phyloP scores from a whole-genome alignment of 2,888 invertebrate species.

The Petrophora chlorosata region DNA sequence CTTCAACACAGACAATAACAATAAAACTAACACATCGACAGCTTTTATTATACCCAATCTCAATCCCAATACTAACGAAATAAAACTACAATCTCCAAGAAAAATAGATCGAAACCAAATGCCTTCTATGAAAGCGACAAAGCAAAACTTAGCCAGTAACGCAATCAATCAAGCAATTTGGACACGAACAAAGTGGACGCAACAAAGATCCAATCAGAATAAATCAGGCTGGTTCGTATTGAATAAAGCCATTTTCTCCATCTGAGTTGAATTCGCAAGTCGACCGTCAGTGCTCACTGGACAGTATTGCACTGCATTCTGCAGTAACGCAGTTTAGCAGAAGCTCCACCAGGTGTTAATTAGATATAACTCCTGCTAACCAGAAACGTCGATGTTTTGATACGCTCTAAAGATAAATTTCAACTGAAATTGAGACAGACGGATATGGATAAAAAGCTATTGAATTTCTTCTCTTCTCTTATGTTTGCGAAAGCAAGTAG shows the following conservation, averaged over 20 bases:
- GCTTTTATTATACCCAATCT: background rate
- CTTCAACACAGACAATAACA: background rate
- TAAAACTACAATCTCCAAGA: constrained; percentile 15
- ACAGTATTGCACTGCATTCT: background rate
- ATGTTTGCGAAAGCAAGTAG: too few relatives aligned
- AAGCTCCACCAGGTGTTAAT: too few relatives aligned
- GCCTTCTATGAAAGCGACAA: constrained; percentile 10
- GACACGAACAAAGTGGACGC: constrained; percentile 31
- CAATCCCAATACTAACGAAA: background rate
- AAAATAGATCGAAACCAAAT: constrained; percentile 16
- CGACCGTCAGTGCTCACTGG: constrained; percentile 21
- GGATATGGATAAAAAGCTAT: too few relatives aligned
- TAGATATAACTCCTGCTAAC: too few relatives aligned
- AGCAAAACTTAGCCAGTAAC: constrained; percentile 30
- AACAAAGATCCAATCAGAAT: constrained; percentile 39
- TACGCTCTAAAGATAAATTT: too few relatives aligned
- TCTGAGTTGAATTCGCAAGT: constrained; percentile 36
- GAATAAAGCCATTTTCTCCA: constrained; percentile 39
- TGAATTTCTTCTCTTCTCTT: too few relatives aligned
- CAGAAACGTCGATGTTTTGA: too few relatives aligned
- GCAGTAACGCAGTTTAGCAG: too few relatives aligned
- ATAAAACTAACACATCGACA: background rate
- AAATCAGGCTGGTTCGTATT: constrained; percentile 34
- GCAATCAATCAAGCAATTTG: constrained; percentile 35
- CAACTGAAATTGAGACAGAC: too few relatives aligned